Percentiles rank a stretch among this genome's conserved stretches.
Conservation (phyloP, 2,888 invertebrate species). For the Geotrupes spiniger region DNA sequence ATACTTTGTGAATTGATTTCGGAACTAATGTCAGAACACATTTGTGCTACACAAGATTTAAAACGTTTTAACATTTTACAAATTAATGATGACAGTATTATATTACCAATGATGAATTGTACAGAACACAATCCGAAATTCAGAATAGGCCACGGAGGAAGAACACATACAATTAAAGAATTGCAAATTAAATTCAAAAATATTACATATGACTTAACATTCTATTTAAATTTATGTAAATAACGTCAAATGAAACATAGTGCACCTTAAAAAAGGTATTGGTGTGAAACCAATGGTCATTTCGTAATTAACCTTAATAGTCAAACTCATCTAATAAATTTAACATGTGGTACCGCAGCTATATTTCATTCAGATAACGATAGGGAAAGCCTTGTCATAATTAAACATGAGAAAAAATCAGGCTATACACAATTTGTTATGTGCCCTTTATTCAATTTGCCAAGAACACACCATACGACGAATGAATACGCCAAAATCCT, state of each 20-base stretch:
- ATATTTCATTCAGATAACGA: background rate
- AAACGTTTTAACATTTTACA: too few species aligned
- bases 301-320: too few species aligned
- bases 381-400: slow-evolving; percentile 1
- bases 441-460: slow-evolving; percentile 21
- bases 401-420: too few species aligned
- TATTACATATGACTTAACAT: background rate
- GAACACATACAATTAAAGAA: slow-evolving; percentile 21
- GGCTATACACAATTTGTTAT: slow-evolving; percentile 13
- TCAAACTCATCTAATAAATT: background rate
- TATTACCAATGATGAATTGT: slow-evolving; percentile 35
- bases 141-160: slow-evolving; percentile 35
- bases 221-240: background rate
- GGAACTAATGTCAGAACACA: slow-evolving; percentile 28
- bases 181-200: too few species aligned
- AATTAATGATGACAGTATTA: background rate
- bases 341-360: background rate
- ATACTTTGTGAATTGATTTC: slow-evolving; percentile 32
- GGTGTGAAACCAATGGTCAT: too few species aligned
- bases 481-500: slow-evolving; percentile 13
- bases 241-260: background rate
- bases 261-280: too few species aligned
- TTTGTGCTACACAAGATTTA: background rate
- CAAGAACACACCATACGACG: slow-evolving; percentile 21
- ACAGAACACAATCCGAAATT: slow-evolving; percentile 33